Evolutionary conservation across 2,888 invertebrate genomes (phyloP), one percentile per base, ranked within the genome.

Genomic region (Phragmatobia fuliginosa): DNA sequence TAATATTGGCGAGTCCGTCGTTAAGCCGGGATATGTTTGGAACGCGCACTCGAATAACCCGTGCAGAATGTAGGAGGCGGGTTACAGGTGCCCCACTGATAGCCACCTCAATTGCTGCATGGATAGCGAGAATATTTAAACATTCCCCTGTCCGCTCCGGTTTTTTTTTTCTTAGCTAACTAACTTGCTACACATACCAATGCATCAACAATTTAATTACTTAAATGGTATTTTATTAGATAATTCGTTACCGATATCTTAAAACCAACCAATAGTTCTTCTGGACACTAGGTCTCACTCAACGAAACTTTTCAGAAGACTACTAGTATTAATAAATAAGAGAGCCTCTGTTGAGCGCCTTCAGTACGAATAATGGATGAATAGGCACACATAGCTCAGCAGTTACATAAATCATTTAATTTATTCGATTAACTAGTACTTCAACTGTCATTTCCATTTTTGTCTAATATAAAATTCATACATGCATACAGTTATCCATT

Each of bases 1-100:
- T 33, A 58, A 56, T 65, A 52, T 65, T 14, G 56, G 64, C 28
- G 38, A 25, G 36, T 58, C 65, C n/a, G 56, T 56, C 25, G 33
- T 65, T 65, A 56, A 33, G 33, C 36, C 31, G 65, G 33, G 36
- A 58, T 28, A 36, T 28, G 36, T 36, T 5, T 4, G 56, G 56
- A 28, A 28, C 62, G 56, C 33, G 28, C 52, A 16, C 28, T 36
- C 18, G 56, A 58, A 65, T 21, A 56, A 28, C 31, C 8, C 33
- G 41, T 2, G 31, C 28, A 28, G 56, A 28, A 16, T 41, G 41
- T 41, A 11, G 41, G 18, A 10, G 16, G 61, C 11, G 62, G 36
- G 28, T 25, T 41, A 38, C 25, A 16, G 25, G 31, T 62, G 41
- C 41, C 62, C 18, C 41, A 28, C 62, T 1, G 11, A 4, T 1